Evolutionary conservation across 2,888 invertebrate species (phyloP).

Genomic region (Lasioglossum lativentre): DNA sequence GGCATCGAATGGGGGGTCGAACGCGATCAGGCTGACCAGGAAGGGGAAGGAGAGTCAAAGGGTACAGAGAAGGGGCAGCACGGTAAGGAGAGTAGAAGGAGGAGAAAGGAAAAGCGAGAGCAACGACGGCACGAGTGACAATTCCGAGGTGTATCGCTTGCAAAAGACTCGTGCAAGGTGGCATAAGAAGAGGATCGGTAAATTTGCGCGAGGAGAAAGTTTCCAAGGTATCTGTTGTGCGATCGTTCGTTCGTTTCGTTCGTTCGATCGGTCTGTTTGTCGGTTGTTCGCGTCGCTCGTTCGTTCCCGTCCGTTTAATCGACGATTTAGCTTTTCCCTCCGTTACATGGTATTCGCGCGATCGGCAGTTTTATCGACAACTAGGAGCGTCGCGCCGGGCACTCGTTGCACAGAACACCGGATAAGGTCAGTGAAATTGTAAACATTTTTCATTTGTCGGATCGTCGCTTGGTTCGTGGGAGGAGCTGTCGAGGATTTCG

Average conservation of each 20-base stretch:
- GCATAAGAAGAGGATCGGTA: slow-evolving; percentile 58
- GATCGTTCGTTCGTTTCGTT: neutral
- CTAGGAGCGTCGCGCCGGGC: slow-evolving; percentile 9
- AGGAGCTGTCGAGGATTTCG: neutral
- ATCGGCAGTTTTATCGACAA: neutral
- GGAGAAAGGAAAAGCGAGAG: slow-evolving; percentile 67
- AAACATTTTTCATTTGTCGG: neutral
- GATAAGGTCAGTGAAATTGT: slow-evolving; percentile 81
- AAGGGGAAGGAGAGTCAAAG: slow-evolving; percentile 33
- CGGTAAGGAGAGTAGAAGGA: slow-evolving; percentile 51
- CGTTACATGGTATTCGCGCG: slow-evolving; percentile 3
- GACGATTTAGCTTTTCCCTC: neutral
- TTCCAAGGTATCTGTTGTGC: slow-evolving; percentile 37
- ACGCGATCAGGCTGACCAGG: slow-evolving; percentile 9
- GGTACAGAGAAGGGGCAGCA: slow-evolving; percentile 20
- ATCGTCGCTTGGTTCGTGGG: neutral
- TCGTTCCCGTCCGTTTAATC: slow-evolving; percentile 1
- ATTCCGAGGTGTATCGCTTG: slow-evolving; percentile 63
- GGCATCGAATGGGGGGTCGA: slow-evolving; percentile 23
- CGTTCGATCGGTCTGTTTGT: neutral
- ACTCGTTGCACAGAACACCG: slow-evolving; percentile 62
- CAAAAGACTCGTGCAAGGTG: slow-evolving; percentile 53
- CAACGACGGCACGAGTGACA: slow-evolving; percentile 58
- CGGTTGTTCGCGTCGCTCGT: neutral
- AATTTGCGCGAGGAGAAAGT: slow-evolving; percentile 66